phyloP scores from a whole-genome alignment of 2,888 invertebrate genomes.

The Caenorhabditis macrosperma region DNA sequence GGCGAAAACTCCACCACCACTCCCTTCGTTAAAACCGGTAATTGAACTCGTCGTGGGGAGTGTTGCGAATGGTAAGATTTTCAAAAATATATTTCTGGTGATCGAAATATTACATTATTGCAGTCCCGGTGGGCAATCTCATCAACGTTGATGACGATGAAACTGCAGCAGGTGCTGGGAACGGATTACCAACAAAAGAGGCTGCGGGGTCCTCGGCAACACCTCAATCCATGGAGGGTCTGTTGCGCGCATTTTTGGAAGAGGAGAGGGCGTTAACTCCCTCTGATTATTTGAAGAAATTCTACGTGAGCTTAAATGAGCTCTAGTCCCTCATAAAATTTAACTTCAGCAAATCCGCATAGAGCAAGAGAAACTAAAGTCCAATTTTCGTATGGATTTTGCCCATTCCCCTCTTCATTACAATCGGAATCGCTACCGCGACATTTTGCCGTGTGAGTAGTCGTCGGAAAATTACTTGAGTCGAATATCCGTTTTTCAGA shows the following conservation, averaged over 20 bases:
- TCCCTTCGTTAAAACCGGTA: slow-evolving; percentile 32
- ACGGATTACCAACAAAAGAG: not conserved
- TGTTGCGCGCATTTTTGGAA: slow-evolving; percentile 34
- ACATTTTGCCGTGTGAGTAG: slow-evolving; percentile 76
- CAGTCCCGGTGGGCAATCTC: slow-evolving; percentile 33
- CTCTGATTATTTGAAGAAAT: slow-evolving; percentile 31
- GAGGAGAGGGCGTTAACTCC: slow-evolving; percentile 9
- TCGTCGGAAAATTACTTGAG: not conserved
- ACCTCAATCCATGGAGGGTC: slow-evolving; percentile 7
- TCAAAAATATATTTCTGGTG: not conserved
- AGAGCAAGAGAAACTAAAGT: slow-evolving; percentile 66
- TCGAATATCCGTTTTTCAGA: too few relatives aligned
- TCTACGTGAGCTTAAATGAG: slow-evolving; percentile 29
- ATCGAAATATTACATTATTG: not conserved
- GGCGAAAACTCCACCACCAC: slow-evolving; percentile 30
- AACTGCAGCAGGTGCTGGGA: slow-evolving; percentile 12
- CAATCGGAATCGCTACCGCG: slow-evolving; percentile 74
- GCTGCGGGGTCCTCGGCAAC: not conserved
- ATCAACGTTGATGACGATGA: slow-evolving; percentile 57
- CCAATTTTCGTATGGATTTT: slow-evolving; percentile 44
- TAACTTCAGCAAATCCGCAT: slow-evolving; percentile 69
- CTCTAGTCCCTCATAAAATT: not conserved
- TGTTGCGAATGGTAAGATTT: not conserved
- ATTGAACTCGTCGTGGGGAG: not conserved
- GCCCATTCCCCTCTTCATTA: slow-evolving; percentile 63